Percentiles rank a stretch among this genome's conserved stretches.
Evolutionary conservation across 1,140 invertebrate species (phyloP).

Genomic region (Ceratina calcarata): DNA sequence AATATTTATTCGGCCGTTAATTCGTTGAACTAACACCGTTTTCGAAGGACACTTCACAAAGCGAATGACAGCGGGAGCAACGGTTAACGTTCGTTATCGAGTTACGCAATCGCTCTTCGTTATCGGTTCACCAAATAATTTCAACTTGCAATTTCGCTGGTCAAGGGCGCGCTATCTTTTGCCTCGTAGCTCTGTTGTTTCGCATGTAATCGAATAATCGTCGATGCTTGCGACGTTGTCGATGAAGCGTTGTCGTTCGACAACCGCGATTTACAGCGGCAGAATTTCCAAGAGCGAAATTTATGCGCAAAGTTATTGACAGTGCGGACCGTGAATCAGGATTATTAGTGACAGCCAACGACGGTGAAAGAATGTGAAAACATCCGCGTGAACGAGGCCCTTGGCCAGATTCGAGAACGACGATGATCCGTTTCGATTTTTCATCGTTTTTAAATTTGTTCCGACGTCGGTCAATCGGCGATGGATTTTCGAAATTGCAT

Average conservation of each 20-base stretch:
- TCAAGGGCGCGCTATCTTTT: background rate
- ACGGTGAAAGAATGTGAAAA: slow-evolving; percentile 24
- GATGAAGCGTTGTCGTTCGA: slow-evolving; percentile 12
- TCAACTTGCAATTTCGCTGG: slow-evolving; percentile 11
- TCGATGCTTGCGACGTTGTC: background rate
- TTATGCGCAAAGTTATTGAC: slow-evolving; percentile 25
- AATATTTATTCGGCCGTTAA: background rate
- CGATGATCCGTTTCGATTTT: slow-evolving; percentile 24
- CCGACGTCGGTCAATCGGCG: no score
- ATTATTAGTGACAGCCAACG: slow-evolving; percentile 33
- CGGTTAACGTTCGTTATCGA: background rate
- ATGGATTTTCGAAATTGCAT: background rate
- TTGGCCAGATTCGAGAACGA: background rate
- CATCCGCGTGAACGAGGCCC: background rate
- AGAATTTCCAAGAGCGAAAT: slow-evolving; percentile 10
- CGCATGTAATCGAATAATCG: background rate
- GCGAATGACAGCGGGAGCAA: background rate
- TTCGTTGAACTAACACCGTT: background rate
- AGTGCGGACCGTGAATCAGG: slow-evolving; percentile 29
- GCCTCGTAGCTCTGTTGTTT: background rate
- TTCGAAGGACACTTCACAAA: background rate
- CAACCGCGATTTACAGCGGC: slow-evolving; percentile 37
- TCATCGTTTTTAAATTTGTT: background rate
- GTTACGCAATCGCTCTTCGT: background rate
- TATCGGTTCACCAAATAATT: background rate